Evolutionary conservation across 2,797 vertebrate species (phyloP).

Genomic region (Lepus townsendii): DNA sequence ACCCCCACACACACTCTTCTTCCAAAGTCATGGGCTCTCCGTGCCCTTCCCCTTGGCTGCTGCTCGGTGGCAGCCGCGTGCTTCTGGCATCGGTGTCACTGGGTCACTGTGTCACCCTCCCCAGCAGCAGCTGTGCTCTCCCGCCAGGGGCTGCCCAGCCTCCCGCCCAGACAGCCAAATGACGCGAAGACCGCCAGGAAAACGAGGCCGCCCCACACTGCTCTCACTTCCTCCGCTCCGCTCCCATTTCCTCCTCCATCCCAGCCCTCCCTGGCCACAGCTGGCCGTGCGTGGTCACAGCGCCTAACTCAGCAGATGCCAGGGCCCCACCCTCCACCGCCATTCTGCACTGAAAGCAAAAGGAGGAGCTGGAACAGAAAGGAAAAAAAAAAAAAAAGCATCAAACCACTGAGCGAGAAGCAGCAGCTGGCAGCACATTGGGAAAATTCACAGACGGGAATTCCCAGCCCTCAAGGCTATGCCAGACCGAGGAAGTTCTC

Average conservation of each 20-base stretch:
- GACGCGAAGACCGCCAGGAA: neutral
- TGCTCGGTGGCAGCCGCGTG: neutral
- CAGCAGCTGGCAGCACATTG: constrained; percentile 78
- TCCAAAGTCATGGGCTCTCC: rapidly evolving
- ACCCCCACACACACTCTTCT: too few relatives aligned
- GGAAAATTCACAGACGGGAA: constrained; percentile 77
- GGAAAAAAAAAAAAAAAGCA: neutral
- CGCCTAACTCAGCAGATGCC: constrained; percentile 16
- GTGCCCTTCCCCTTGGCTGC: neutral
- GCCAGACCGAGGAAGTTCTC: constrained; percentile 20
- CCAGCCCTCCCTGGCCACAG: constrained; percentile 5
- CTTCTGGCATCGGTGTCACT: constrained; percentile 9
- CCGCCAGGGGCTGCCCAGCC: neutral
- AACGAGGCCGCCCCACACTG: neutral
- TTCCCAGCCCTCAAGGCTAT: constrained; percentile 66
- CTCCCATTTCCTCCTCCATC: neutral
- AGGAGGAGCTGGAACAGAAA: constrained; percentile 63
- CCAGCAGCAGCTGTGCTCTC: neutral
- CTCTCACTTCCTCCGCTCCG: constrained; percentile 8
- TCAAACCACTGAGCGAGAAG: constrained; percentile 71
- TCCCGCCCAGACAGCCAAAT: neutral
- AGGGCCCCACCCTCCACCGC: constrained; percentile 38
- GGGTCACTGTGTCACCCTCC: constrained; percentile 56
- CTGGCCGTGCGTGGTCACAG: neutral
- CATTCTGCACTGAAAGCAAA: constrained; percentile 64